Base-by-base conservation (phyloP, 2,113 vertebrate species). In the Abramis brama region DNA sequence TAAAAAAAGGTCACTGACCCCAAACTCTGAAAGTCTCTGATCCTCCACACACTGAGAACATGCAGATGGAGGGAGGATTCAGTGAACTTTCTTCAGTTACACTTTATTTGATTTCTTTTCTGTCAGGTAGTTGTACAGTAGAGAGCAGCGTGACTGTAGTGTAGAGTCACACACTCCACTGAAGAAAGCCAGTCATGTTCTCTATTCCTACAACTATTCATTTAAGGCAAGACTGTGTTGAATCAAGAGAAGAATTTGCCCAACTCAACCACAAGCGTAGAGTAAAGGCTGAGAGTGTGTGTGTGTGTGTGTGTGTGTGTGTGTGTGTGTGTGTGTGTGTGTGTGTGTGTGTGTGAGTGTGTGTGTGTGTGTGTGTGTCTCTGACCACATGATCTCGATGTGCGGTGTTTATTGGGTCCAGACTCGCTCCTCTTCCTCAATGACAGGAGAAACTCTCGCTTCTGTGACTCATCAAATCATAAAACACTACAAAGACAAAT, bases 321-420 rank as follows among this genome's bases (percentile, higher is more conserved):
- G n/a, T n/a, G n/a, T n/a, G n/a, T n/a, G n/a, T n/a, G n/a, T n/a
- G n/a, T n/a, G n/a, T n/a, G n/a, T n/a, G n/a, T n/a, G n/a, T n/a
- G n/a, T n/a, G n/a, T n/a, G n/a, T n/a, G n/a, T n/a, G n/a, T n/a
- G n/a, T n/a, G n/a, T n/a, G n/a, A n/a, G n/a, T n/a, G n/a, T n/a
- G n/a, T n/a, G n/a, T n/a, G n/a, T n/a, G n/a, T n/a, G n/a, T n/a
- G n/a, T n/a, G n/a, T n/a, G n/a, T n/a, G n/a, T n/a, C n/a, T n/a
- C n/a, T 5, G 96, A 97, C 97, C 96, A 94, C 97, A 97, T 95
- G 94, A 94, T 97, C 96, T 93, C 96, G 96, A 94, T 96, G 96
- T 95, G 95, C 60, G 71, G 15, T 3, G 47, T 12, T 94, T 98
- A 99, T 99, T 98, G 96, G 96, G 97, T 96, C 97, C 97, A 98